Evolutionary conservation across 1,140 invertebrate species (phyloP).

Genomic region (Anastrepha obliqua): DNA sequence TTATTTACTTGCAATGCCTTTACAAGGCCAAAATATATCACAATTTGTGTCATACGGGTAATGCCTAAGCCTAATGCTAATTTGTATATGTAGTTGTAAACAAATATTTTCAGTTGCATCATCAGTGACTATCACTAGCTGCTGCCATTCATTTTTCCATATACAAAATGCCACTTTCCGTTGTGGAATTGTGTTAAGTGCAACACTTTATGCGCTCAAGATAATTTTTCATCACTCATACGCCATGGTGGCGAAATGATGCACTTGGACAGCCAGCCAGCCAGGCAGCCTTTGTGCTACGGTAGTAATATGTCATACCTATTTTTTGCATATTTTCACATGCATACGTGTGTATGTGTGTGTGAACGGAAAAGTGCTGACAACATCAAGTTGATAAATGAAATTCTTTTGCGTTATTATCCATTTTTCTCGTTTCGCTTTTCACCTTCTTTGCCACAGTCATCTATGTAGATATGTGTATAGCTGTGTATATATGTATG

Average conservation of each 20-base stretch:
- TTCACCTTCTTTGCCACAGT: neutral
- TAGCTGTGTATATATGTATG: neutral
- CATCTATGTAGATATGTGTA: neutral
- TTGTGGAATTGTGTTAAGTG: constrained; percentile 48
- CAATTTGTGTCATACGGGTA: too few relatives aligned
- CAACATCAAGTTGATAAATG: constrained; percentile 38
- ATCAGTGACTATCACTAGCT: neutral
- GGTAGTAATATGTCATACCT: neutral
- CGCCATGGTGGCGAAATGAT: constrained; percentile 2
- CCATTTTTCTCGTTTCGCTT: neutral
- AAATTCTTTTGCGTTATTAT: constrained; percentile 7
- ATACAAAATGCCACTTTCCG: neutral
- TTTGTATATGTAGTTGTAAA: too few relatives aligned
- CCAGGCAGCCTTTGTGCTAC: neutral
- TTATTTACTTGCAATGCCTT: too few relatives aligned
- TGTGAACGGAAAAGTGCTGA: neutral
- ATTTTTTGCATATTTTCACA: neutral
- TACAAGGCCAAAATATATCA: too few relatives aligned
- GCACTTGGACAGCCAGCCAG: neutral
- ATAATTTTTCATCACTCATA: constrained; percentile 47
- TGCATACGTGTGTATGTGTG: neutral
- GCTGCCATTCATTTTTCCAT: neutral
- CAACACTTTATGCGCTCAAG: constrained; percentile 46
- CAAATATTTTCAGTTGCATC: neutral
- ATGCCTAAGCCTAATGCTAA: too few relatives aligned